Base-by-base conservation (phyloP, 2,888 invertebrate genomes). In the Parelbella ahira region DNA sequence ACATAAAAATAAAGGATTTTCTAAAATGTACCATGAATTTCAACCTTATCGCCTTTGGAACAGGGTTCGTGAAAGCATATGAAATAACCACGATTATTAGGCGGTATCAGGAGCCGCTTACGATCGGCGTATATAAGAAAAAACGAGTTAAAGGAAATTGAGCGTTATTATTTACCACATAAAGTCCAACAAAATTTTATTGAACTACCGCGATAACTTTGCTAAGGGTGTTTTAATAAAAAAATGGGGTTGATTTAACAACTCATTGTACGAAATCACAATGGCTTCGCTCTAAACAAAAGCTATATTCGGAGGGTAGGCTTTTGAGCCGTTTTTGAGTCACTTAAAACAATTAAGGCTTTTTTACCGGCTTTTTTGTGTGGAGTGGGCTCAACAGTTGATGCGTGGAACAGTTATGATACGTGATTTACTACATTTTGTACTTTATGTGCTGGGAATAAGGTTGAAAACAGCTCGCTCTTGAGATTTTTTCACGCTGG, bases 281-380 rank as follows among this genome's bases (percentile, higher is more conserved):
- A 42, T 34, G 33, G 21, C 15, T 23, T 33, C 12, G 25, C 7
- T 33, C 41, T 43, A 43, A 43, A 43, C 43, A 43, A 43, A 36
- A 29, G 29, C 28, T 58, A 60, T 57, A 58, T 63, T 63, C 60
- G 65, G 27, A 5, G 37, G 15, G 36, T 13, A 53, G 53, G 28
- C 45, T 59, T 59, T 56, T 54, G 49, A 54, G 60, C 58, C 53
- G 63, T 68, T 68, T 70, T 63, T 58, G 53, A 54, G 64, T 56
- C 75, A 69, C 72, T 74, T 71, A 71, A 72, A 70, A 78, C 75
- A 76, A 78, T 77, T 74, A 73, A 68, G 56, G 20, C 25, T 37
- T 37, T 37, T 37, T 34, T 29, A 42, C 42, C 28, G 28, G 34
- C 32, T 28, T 42, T 41, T 41, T 36, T 29, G 33, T 27, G 33